These are phyloP conservation scores for Cylindroiulus punctatus DNA, from an alignment of 2,888 invertebrate genomes.

Conservation along the genomic window DNA sequence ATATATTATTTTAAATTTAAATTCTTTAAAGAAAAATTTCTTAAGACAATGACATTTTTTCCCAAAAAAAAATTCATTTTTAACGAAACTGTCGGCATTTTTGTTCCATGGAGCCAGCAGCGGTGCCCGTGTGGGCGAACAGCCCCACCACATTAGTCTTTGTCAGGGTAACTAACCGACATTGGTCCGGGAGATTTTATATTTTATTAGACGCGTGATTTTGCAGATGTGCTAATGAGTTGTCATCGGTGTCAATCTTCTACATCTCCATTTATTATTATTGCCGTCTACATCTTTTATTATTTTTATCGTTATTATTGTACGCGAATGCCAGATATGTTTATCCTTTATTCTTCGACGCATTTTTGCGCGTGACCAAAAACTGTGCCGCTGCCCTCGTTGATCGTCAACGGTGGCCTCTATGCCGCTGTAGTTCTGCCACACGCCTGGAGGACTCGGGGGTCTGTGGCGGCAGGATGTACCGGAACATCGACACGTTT, in stretches of 20 bases:
- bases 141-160: neutral
- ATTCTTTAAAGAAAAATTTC: too few species aligned
- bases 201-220: neutral
- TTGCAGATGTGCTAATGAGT: too few species aligned
- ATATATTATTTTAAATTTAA: too few species aligned
- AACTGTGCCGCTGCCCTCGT: neutral
- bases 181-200: neutral
- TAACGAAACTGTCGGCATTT: neutral
- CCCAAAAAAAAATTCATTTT: too few species aligned
- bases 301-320: constrained; percentile 2
- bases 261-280: constrained; percentile 36
- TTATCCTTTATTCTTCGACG: neutral
- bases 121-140: neutral
- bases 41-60: too few species aligned
- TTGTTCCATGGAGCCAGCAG: neutral
- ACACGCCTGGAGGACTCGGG: neutral
- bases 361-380: neutral
- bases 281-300: constrained; percentile 35
- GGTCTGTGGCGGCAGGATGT: neutral
- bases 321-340: neutral
- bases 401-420: neutral
- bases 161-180: constrained; percentile 27
- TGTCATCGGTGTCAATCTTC: neutral
- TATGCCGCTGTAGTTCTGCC: neutral
- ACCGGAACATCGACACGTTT: neutral